Evolutionary conservation across 2,797 vertebrate species (phyloP).

Genomic region (Notolabrus celidotus): DNA sequence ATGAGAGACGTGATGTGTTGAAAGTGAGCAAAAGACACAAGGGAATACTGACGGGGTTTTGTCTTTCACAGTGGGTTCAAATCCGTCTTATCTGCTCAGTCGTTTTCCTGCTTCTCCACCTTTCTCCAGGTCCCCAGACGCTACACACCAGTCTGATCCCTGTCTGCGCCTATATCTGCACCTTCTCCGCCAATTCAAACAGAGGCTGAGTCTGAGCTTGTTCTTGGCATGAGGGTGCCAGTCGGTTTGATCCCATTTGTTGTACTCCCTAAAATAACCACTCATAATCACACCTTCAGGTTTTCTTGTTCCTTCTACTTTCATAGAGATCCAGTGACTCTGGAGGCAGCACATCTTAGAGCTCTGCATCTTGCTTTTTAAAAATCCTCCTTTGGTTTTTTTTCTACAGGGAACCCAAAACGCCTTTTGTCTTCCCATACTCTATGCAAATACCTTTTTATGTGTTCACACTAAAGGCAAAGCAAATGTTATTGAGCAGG

Average conservation of each 20-base stretch:
- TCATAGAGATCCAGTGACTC: no score
- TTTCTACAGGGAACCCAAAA: no score
- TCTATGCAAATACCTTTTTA: no score
- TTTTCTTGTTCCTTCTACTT: neutral
- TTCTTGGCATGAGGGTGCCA: neutral
- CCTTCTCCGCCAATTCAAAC: constrained; percentile 6
- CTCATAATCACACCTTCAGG: neutral
- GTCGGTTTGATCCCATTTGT: neutral
- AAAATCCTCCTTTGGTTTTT: no score
- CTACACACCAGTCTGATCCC: constrained; percentile 18
- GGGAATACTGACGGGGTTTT: constrained; percentile 14
- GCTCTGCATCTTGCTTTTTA: no score
- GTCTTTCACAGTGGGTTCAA: constrained; percentile 14
- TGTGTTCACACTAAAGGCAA: no score
- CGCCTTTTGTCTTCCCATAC: no score
- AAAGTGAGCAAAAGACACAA: constrained; percentile 10
- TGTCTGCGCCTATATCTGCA: constrained; percentile 1
- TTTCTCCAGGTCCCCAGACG: constrained; percentile 22
- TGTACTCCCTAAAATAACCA: constrained; percentile 17
- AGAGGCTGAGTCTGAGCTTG: neutral
- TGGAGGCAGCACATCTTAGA: no score
- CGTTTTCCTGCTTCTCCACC: constrained; percentile 27
- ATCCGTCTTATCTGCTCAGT: constrained; percentile 34
- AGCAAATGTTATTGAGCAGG: no score
- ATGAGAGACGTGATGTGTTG: constrained; percentile 19